Conservation (phyloP, 2,888 invertebrate genomes). For the Drosophila acutilabella region DNA sequence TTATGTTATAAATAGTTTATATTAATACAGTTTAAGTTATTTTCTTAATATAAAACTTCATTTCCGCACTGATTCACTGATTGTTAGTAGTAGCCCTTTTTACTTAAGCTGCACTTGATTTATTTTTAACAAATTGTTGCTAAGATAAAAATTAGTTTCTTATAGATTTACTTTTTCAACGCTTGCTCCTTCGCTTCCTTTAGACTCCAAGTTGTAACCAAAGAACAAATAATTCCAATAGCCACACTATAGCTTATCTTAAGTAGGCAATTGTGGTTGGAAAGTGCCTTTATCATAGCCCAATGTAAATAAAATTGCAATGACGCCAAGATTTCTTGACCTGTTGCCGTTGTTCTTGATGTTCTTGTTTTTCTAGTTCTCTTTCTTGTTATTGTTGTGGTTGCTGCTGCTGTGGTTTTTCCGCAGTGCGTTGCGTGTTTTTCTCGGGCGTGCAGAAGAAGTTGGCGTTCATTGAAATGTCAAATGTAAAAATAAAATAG, state of each 20-base stretch:
- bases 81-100: no score
- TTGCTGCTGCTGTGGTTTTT: not conserved
- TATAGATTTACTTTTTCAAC: no score
- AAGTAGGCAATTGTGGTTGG: not conserved
- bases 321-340: slow-evolving; percentile 13
- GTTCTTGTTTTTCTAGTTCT: not conserved
- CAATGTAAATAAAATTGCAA: not conserved
- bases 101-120: no score
- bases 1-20: no score
- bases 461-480: slow-evolving; percentile 67
- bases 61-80: no score
- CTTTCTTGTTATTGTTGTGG: not conserved
- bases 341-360: not conserved
- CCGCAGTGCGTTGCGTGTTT: slow-evolving; percentile 5
- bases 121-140: no score
- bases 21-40: no score
- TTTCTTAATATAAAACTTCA: no score
- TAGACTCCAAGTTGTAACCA: no score
- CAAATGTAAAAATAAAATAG: slow-evolving; percentile 63
- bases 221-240: no score
- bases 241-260: not conserved
- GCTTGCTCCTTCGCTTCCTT: no score
- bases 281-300: slow-evolving; percentile 1
- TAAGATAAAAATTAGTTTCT: no score
- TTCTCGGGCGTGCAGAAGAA: slow-evolving; percentile 24